Percentiles rank a stretch among this genome's conserved stretches.
These are phyloP conservation scores for Cardiocondyla obscurior DNA, from an alignment of 1,140 invertebrate species.

Conservation along the genomic window DNA sequence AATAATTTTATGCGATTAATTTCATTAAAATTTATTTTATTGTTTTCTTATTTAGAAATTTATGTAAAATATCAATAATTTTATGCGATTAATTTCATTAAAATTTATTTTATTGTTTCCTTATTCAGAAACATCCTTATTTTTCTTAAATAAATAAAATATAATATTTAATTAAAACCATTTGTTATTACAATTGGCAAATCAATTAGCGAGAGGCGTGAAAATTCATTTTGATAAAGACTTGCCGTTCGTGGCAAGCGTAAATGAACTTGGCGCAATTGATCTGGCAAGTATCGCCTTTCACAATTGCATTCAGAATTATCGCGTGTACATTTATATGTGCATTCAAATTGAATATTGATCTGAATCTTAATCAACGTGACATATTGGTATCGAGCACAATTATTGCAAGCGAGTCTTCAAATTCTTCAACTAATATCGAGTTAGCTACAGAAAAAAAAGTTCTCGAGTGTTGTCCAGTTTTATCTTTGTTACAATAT, in stretches of 20 bases:
- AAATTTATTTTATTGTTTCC: not conserved
- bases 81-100: not conserved
- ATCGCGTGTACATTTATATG: slow-evolving; percentile 20
- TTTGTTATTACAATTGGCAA: slow-evolving; percentile 3
- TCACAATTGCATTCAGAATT: slow-evolving; percentile 7
- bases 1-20: not conserved
- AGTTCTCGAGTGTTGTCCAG: not conserved
- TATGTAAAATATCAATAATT: not conserved
- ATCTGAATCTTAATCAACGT: slow-evolving; percentile 13
- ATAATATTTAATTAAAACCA: not conserved
- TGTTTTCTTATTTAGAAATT: not conserved
- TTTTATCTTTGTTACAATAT: no score
- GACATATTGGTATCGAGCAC: not conserved
- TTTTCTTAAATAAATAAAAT: not conserved
- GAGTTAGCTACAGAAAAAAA: not conserved
- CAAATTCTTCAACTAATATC: not conserved
- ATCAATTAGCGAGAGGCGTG: not conserved
- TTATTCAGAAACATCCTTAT: not conserved
- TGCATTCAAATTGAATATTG: slow-evolving; percentile 21
- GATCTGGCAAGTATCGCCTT: slow-evolving; percentile 2
- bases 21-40: not conserved
- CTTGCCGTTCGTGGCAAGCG: not conserved
- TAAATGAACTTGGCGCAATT: not conserved
- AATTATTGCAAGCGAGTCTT: not conserved
- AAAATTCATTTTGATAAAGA: slow-evolving; percentile 29